phyloP scores from a whole-genome alignment of 2,113 vertebrate genomes.

The Leucopsar rothschildi region DNA sequence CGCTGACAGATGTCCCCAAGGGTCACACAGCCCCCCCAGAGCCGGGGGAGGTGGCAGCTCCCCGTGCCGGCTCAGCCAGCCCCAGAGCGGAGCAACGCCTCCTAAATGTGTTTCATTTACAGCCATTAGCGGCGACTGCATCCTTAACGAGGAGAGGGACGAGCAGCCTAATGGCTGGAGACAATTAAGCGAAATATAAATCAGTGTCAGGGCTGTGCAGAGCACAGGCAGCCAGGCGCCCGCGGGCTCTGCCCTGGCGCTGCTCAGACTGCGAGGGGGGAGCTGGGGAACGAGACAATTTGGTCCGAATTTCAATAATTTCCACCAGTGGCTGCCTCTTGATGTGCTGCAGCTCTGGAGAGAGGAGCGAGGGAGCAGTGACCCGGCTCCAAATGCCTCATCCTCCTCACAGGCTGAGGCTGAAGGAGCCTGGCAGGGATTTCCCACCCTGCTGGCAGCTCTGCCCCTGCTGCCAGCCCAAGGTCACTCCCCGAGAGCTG shows the following conservation, averaged over 20 bases:
- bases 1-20: background rate
- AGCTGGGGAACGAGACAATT: background rate
- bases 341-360: background rate
- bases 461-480: background rate
- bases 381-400: fast-evolving
- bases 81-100: background rate
- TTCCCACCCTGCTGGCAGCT: background rate
- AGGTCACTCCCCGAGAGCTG: background rate
- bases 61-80: background rate
- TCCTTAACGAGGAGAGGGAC: constrained; percentile 47
- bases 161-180: constrained; percentile 61
- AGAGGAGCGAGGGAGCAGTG: fast-evolving
- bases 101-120: background rate
- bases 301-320: background rate
- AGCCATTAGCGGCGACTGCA: constrained; percentile 19
- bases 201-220: constrained; percentile 37
- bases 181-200: constrained; percentile 63
- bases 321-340: background rate
- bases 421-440: background rate
- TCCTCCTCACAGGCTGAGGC: background rate
- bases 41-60: background rate
- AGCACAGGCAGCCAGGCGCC: constrained; percentile 27
- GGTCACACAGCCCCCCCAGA: background rate
- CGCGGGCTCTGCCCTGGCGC: background rate
- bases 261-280: background rate